Base-by-base conservation (phyloP, 1,140 invertebrate genomes). In the Drosophila punjabiensis region DNA sequence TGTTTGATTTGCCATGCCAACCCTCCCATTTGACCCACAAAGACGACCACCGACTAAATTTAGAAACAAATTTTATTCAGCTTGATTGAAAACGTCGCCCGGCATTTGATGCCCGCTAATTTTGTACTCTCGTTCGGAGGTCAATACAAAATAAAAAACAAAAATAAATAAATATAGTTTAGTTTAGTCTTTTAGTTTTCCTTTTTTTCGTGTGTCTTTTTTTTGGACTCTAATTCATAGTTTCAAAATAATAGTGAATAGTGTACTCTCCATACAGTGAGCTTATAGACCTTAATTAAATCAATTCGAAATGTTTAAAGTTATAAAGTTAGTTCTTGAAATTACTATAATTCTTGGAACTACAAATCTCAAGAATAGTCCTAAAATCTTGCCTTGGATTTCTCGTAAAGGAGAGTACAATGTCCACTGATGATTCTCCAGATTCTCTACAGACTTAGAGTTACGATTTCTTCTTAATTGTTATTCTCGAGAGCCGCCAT, bases 31-130 rank as follows among this genome's bases (percentile, higher is more conserved):
- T 84, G 81, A 84, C 81, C 81, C 65, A 79, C 81, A 84, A 84
- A 74, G 30, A 74, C 20, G 20, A 24, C 20, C 13, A 43, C 30
- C 16, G 28, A 73, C 56, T 83, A 83, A 84, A 80, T 84, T 80
- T 83, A 83, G 81, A 79, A 62, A 64, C 41, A 76, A 76, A 71
- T 81, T 56, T 84, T 83, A 84, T 84, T 84, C 62, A 76, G 76
- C 52, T 71, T 83, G 76, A 84, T 79, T 64, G 70, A 85, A 65
- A 78, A 77, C 68, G 55, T 73, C 69, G 71, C 79, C 53, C 79
- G 79, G 67, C 82, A 85, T 85, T 81, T 65, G 14, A 85, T 85
- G 82, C 82, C 60, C 69, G 82, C 76, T 84, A 84, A 84, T 84
- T 84, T 84, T 84, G 81, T 84, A 84, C 81, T 84, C 81, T 84